Base-by-base conservation (phyloP, 2,888 invertebrate species). In the Hemaris fuciformis region DNA sequence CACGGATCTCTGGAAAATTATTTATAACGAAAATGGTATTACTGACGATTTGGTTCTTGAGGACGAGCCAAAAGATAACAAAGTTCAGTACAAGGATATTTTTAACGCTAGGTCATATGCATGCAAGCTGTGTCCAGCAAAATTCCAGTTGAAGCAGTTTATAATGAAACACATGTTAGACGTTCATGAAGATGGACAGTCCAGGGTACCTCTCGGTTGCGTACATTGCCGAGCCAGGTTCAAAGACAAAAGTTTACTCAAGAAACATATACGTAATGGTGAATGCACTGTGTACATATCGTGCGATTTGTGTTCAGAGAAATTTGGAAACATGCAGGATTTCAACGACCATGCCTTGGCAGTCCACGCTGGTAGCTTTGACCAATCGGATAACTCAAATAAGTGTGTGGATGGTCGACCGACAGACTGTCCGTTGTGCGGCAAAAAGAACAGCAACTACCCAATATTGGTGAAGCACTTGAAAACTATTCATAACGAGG, bases 231-330 rank as follows among this genome's bases (percentile, higher is more conserved):
- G 90, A 4, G 75, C 85, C 6, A 77, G 89, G 60, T 93, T 91
- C 69, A 93, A 92, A 73, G 93, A 93, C 18, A 91, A 83, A 66
- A 76, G 79, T 61, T 66, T 90, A 63, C 88, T 91, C 64, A 93
- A 93, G 68, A 92, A 88, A 77, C 93, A 93, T 66, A 87, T 92
- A 62, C 89, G 93, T 56, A 91, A 89, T 66, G 93, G 93, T 7
- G 94, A 94, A 63, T 94, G 94, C 66, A 94, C 94, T 0, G 93
- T 94, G 72, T 93, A 94, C 66, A 93, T 94, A 48, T 80, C 88
- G 22, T 94, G 94, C 67, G 92, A 91, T 64, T 73, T 90, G 41
- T 94, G 94, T 64, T 70, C 87, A 1, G 87, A 87, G 20, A 89
- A 85, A 57, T 94, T 93, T 64, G 71, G 74, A 2, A 87, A 89